A percentile compares a stretch with the other conserved stretches of the same genome.
Conservation (phyloP, 2,113 vertebrate species). For the Anguilla japonica region DNA sequence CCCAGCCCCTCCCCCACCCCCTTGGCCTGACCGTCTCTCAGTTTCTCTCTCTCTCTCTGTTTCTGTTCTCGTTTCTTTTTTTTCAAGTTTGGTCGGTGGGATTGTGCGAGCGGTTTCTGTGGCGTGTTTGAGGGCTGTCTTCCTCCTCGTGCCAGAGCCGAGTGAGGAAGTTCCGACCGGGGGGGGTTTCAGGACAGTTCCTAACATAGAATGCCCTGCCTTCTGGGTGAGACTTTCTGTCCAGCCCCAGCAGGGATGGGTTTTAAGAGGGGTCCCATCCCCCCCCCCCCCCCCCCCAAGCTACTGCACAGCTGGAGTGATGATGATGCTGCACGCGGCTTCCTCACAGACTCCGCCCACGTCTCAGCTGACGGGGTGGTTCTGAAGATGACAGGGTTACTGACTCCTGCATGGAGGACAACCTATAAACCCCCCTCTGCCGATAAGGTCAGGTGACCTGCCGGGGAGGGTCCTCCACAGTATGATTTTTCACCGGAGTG, state of each 20-base stretch:
- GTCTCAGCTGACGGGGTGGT: too few relatives aligned
- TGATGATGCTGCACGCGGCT: too few relatives aligned
- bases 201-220: background rate
- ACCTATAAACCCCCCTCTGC: too few relatives aligned
- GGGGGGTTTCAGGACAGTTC: background rate
- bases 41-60: background rate
- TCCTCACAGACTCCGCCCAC: too few relatives aligned
- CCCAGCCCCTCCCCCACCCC: background rate
- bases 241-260: background rate
- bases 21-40: background rate
- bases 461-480: too few relatives aligned
- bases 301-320: too few relatives aligned
- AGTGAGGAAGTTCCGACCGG: background rate
- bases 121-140: conserved; percentile 17
- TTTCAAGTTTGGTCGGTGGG: background rate
- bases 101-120: conserved; percentile 14
- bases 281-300: too few relatives aligned
- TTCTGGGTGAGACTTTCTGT: background rate
- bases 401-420: too few relatives aligned
- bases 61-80: conserved; percentile 21
- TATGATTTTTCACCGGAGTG: too few relatives aligned
- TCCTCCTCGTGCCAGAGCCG: background rate
- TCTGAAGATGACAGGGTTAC: too few relatives aligned
- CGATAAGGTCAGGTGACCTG: too few relatives aligned
- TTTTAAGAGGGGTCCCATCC: background rate